Evolutionary conservation across 2,888 invertebrate genomes (phyloP).

Genomic region (Chelonus formosanus): DNA sequence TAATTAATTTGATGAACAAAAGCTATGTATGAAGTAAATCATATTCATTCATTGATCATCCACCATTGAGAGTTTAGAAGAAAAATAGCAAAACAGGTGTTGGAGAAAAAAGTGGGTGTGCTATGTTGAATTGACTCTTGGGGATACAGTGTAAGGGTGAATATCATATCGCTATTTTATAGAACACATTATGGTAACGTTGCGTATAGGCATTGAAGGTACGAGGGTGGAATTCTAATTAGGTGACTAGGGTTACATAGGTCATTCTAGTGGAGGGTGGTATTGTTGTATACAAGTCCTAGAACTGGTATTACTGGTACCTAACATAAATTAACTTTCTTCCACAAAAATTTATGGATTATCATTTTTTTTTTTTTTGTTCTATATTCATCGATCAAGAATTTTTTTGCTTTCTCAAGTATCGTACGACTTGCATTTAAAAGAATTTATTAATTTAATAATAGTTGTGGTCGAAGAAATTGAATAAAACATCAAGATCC

Average conservation of each 20-base stretch:
- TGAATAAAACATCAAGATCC: constrained; percentile 13
- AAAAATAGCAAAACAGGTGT: constrained; percentile 56
- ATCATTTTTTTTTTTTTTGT: background rate
- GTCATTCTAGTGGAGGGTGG: constrained; percentile 13
- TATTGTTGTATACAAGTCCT: constrained; percentile 16
- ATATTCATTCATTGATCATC: too few relatives aligned
- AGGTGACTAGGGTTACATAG: constrained; percentile 19
- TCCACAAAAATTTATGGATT: constrained; percentile 1
- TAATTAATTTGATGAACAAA: background rate
- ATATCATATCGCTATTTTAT: constrained; percentile 60
- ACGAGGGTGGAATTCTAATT: constrained; percentile 34
- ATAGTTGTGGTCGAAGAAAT: background rate
- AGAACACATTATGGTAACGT: constrained; percentile 46
- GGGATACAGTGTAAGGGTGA: constrained; percentile 48
- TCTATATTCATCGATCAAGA: background rate
- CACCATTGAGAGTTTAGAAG: background rate
- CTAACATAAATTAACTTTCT: background rate
- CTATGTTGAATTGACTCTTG: constrained; percentile 22
- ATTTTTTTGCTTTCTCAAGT: too few relatives aligned
- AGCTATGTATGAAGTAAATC: background rate
- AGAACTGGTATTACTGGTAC: background rate
- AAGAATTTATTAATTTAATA: background rate
- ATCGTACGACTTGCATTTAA: too few relatives aligned
- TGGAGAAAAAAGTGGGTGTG: constrained; percentile 36
- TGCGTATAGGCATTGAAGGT: constrained; percentile 30